Conservation (phyloP, 2,888 invertebrate genomes). For the Andrena hattorfiana region DNA sequence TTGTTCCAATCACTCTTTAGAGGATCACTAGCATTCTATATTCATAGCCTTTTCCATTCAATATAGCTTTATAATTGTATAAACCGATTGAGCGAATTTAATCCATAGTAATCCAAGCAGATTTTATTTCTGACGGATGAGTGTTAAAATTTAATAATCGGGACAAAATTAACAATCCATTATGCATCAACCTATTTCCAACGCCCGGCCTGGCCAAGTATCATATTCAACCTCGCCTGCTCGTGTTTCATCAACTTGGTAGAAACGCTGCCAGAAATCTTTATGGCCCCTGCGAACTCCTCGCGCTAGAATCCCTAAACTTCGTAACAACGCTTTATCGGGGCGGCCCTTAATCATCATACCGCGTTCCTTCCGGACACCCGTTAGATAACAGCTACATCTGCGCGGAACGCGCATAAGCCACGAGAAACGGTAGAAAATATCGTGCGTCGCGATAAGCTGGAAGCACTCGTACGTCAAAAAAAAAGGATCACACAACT, state of each 20-base stretch:
- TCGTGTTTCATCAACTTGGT: slow-evolving; percentile 8
- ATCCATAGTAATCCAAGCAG: too few species aligned
- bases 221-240: background rate
- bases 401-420: slow-evolving; percentile 34
- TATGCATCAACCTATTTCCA: slow-evolving; percentile 1
- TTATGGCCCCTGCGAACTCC: slow-evolving; percentile 1
- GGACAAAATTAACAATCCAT: background rate
- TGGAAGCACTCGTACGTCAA: slow-evolving; percentile 24
- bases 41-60: too few species aligned
- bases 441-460: slow-evolving; percentile 28
- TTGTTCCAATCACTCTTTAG: too few species aligned
- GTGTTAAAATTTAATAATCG: slow-evolving; percentile 9
- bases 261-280: slow-evolving; percentile 16
- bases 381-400: slow-evolving; percentile 46
- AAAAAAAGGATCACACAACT: slow-evolving; percentile 36
- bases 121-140: background rate
- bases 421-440: slow-evolving; percentile 37
- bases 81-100: too few species aligned
- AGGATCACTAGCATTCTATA: too few species aligned
- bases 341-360: slow-evolving; percentile 31
- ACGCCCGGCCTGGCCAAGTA: background rate
- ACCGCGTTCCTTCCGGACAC: slow-evolving; percentile 35
- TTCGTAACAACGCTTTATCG: slow-evolving; percentile 25
- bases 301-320: background rate
- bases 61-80: too few species aligned